These are phyloP conservation scores for Parauchenoglanis punctatus DNA, from an alignment of 2,797 vertebrate genomes.

Conservation along the genomic window DNA sequence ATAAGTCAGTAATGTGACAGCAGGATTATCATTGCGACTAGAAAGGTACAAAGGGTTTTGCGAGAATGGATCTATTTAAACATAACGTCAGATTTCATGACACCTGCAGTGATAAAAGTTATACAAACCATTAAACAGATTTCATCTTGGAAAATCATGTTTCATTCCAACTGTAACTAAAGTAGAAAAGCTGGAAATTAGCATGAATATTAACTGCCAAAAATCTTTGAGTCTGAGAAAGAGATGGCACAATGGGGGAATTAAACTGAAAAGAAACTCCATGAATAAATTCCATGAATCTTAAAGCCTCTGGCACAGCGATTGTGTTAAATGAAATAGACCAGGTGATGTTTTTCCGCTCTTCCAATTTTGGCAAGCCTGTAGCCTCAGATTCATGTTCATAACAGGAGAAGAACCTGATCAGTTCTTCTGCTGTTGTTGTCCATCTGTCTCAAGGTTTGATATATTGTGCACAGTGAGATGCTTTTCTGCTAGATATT, in stretches of 20 bases:
- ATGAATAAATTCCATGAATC: slow-evolving; percentile 10
- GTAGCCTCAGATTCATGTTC: background rate
- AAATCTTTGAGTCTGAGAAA: background rate
- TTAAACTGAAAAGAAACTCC: background rate
- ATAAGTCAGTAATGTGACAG: background rate
- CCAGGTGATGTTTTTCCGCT: background rate
- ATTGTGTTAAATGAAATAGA: background rate
- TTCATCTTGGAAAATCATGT: background rate
- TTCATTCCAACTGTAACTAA: slow-evolving; percentile 11
- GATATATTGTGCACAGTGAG: background rate
- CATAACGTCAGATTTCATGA: background rate
- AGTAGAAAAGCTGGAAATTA: slow-evolving; percentile 10
- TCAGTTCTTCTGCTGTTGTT: background rate
- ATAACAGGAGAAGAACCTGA: background rate
- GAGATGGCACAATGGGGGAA: background rate
- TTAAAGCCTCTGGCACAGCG: background rate
- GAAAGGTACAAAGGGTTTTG: background rate
- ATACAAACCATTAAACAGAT: background rate
- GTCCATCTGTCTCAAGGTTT: background rate
- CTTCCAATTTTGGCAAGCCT: background rate
- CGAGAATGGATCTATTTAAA: background rate
- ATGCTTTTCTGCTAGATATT: background rate
- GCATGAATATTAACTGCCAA: background rate
- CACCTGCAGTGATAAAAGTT: background rate
- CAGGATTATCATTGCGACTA: background rate